A percentile compares a stretch with the other conserved stretches of the same genome.
phyloP scores from a whole-genome alignment of 1,140 invertebrate species.

The Drosophila orosa region DNA sequence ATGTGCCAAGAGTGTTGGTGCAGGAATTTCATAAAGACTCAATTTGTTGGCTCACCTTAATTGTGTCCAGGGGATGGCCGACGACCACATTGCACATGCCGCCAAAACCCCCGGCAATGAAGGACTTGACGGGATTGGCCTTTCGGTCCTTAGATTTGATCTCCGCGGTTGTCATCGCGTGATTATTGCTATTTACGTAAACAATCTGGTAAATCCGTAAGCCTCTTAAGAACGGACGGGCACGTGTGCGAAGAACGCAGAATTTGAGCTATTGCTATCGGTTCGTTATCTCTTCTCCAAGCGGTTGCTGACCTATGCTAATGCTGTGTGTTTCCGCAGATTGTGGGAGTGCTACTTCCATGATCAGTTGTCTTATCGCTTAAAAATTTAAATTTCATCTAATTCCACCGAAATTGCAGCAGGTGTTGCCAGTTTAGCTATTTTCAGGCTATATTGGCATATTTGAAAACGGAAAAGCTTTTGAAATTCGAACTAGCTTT shows the following conservation, averaged over 20 bases:
- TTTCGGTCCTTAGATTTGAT: conserved; percentile 68
- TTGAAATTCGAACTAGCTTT: no score
- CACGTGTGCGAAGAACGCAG: conserved; percentile 24
- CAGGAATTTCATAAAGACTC: not conserved
- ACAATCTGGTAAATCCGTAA: conserved; percentile 17
- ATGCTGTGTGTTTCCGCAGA: conserved; percentile 22
- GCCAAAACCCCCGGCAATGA: conserved; percentile 97
- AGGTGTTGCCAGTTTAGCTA: not conserved
- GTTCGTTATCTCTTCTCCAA: conserved; percentile 41
- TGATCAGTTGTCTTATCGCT: conserved; percentile 37
- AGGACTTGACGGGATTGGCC: conserved; percentile 95
- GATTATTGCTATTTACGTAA: conserved; percentile 61
- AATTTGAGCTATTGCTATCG: conserved; percentile 32
- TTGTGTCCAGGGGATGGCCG: conserved; percentile 97
- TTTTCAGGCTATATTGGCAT: no score
- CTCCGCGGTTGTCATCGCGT: conserved; percentile 29
- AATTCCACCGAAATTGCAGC: conserved; percentile 21
- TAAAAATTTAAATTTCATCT: conserved; percentile 33
- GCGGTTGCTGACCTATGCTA: conserved; percentile 48
- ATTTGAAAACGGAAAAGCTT: no score
- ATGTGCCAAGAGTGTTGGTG: not conserved
- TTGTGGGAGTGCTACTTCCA: conserved; percentile 45
- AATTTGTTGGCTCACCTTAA: conserved; percentile 88
- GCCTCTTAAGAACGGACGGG: not conserved
- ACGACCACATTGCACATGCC: conserved; percentile 96